Percentiles rank a stretch among this genome's conserved stretches.
phyloP scores from a whole-genome alignment of 1,140 invertebrate species.

The Procambarus clarkii region DNA sequence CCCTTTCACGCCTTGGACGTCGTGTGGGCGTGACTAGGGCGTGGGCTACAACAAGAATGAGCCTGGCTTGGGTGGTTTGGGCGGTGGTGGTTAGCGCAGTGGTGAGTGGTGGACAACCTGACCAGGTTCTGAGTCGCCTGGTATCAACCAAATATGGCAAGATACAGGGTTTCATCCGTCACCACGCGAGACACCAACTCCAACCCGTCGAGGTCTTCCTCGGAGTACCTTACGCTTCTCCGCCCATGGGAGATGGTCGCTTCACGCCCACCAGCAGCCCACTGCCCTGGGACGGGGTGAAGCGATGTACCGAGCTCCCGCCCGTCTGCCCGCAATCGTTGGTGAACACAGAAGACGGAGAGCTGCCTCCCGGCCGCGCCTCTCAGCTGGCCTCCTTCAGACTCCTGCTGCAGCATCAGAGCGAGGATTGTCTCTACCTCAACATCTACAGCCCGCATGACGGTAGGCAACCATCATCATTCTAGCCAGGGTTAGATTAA shows the following conservation, averaged over 20 bases:
- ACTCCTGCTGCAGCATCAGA: conserved; percentile 91
- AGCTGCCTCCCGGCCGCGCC: conserved; percentile 85
- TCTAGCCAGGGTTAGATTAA: too few species aligned
- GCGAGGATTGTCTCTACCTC: conserved; percentile 96
- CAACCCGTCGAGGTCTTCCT: conserved; percentile 86
- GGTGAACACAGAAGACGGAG: conserved; percentile 74
- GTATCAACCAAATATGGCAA: conserved; percentile 77
- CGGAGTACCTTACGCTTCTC: conserved; percentile 82
- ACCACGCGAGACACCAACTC: conserved; percentile 83
- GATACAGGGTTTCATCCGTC: conserved; percentile 76
- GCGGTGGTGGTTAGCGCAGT: conserved; percentile 75
- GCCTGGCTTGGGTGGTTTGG: conserved; percentile 43
- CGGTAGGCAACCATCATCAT: conserved; percentile 80
- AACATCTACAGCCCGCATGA: conserved; percentile 96
- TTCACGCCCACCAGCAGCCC: conserved; percentile 79
- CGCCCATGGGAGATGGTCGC: conserved; percentile 80
- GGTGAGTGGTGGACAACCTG: conserved; percentile 73
- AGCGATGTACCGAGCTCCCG: conserved; percentile 67
- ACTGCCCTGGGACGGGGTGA: conserved; percentile 71
- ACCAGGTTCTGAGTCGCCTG: conserved; percentile 73
- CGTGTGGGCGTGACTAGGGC: conserved; percentile 17
- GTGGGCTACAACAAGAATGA: conserved; percentile 17
- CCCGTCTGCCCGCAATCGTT: conserved; percentile 76
- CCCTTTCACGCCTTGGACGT: not conserved
- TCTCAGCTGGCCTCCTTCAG: conserved; percentile 90